phyloP scores from a whole-genome alignment of 1,140 invertebrate genomes.

The Thaumatotibia leucotreta region DNA sequence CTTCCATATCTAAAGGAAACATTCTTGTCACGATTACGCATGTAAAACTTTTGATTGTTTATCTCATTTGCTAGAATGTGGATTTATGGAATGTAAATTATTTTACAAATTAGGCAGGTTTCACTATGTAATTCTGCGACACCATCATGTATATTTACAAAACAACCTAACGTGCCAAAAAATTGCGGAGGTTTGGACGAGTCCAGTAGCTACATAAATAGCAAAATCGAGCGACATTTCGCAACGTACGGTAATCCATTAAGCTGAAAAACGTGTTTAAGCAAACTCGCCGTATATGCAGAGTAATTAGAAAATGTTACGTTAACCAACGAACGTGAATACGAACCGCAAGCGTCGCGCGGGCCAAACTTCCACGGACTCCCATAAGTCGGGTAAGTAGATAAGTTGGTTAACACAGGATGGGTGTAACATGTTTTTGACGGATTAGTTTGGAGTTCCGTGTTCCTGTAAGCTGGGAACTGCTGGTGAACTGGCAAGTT shows the following conservation, averaged over 20 bases:
- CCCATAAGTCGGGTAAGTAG: background rate
- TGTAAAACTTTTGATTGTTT: too few species aligned
- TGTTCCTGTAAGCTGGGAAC: background rate
- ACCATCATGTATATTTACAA: too few species aligned
- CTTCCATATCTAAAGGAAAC: background rate
- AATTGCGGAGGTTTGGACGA: too few species aligned
- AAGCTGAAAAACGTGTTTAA: background rate
- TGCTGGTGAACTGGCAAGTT: background rate
- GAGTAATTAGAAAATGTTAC: slow-evolving; percentile 11
- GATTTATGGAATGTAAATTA: too few species aligned
- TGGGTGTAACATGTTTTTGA: slow-evolving; percentile 38
- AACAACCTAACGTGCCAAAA: too few species aligned
- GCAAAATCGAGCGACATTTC: background rate
- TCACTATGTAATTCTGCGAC: too few species aligned
- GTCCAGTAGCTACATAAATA: too few species aligned
- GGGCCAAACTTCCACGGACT: background rate
- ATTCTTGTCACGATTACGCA: too few species aligned
- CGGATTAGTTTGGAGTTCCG: slow-evolving; percentile 30
- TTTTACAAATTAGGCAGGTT: too few species aligned
- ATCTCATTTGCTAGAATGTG: too few species aligned
- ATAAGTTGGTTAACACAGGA: slow-evolving; percentile 27
- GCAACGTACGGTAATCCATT: background rate
- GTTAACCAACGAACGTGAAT: background rate
- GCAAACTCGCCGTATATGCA: background rate
- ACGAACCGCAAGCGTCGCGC: background rate